phyloP scores from a whole-genome alignment of 1,140 invertebrate genomes.

The Apolygus lucorum region DNA sequence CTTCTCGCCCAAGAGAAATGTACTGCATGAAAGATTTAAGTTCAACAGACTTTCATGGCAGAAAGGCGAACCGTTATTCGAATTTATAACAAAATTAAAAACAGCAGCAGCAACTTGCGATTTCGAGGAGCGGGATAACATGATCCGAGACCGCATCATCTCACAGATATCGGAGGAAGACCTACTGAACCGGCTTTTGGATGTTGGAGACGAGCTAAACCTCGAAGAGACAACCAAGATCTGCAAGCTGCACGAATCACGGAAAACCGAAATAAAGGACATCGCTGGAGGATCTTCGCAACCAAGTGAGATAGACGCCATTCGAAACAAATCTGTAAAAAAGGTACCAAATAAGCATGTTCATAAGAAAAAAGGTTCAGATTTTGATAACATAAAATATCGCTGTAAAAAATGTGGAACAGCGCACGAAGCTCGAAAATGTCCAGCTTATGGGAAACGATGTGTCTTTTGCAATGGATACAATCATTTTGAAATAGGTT shows the following conservation, averaged over 20 bases:
- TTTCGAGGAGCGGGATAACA: too few relatives aligned
- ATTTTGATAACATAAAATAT: not conserved
- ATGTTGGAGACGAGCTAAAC: not conserved
- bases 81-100: too few relatives aligned
- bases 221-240: not conserved
- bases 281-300: not conserved
- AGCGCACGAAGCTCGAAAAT: not conserved
- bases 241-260: not conserved
- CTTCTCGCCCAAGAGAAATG: too few relatives aligned
- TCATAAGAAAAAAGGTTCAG: not conserved
- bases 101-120: too few relatives aligned
- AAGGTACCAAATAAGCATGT: not conserved
- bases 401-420: not conserved
- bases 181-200: not conserved
- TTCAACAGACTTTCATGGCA: too few relatives aligned
- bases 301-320: not conserved
- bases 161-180: not conserved
- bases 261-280: not conserved
- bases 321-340: too few relatives aligned
- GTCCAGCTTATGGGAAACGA: not conserved
- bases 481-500: too few relatives aligned
- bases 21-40: too few relatives aligned
- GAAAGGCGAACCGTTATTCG: too few relatives aligned
- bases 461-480: not conserved
- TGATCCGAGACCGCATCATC: too few relatives aligned